These are phyloP conservation scores for Corythoichthys haematopterus DNA, from an alignment of 2,113 vertebrate species.

Conservation along the genomic window DNA sequence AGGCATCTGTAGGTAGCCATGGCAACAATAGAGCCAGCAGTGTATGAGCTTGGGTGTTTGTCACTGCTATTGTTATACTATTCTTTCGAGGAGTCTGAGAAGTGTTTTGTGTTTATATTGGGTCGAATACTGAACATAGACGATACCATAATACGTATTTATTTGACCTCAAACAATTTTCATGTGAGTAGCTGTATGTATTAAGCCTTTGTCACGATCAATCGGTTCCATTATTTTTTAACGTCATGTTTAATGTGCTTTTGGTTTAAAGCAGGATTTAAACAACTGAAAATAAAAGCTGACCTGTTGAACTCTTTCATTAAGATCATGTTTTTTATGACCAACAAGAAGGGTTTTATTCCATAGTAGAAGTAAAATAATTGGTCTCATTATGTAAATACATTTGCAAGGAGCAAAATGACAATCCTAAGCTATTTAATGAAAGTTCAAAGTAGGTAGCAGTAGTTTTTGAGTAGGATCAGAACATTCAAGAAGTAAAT, in stretches of 20 bases:
- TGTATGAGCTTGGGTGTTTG: not conserved
- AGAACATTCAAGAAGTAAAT: too few relatives aligned
- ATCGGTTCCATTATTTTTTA: not conserved
- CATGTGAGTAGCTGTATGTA: not conserved
- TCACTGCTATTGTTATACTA: not conserved
- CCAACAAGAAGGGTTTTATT: too few relatives aligned
- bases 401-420: not conserved
- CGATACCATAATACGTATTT: not conserved
- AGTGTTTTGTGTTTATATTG: not conserved
- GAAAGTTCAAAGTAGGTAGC: too few relatives aligned
- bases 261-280: not conserved
- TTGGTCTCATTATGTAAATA: not conserved
- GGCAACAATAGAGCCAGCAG: slow-evolving; percentile 2
- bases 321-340: too few relatives aligned
- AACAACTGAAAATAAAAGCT: not conserved
- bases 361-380: not conserved
- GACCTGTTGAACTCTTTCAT: not conserved
- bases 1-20: slow-evolving; percentile 1
- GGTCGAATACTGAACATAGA: not conserved
- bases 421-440: too few relatives aligned
- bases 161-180: not conserved
- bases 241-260: too few relatives aligned
- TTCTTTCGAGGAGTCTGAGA: not conserved
- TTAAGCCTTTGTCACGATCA: not conserved
- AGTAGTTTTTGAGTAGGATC: too few relatives aligned